Evolutionary conservation across 2,113 vertebrate genomes (phyloP).

Genomic region (Capricornis sumatraensis): DNA sequence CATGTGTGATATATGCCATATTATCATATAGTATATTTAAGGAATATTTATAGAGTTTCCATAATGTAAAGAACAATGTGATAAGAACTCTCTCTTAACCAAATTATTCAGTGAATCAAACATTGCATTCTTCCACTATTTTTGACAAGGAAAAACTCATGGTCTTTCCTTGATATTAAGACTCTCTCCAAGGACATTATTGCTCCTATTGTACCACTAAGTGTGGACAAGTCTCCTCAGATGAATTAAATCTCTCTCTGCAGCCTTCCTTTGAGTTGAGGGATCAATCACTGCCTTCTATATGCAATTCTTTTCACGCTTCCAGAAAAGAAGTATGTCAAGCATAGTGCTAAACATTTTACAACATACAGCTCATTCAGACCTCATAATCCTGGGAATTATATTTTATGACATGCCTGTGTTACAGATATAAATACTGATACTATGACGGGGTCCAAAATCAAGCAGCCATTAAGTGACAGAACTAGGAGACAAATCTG

Average conservation of each 20-base stretch:
- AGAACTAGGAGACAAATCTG: neutral
- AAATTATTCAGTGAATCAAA: neutral
- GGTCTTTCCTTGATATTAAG: neutral
- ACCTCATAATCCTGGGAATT: neutral
- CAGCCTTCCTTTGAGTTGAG: neutral
- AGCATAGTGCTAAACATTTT: neutral
- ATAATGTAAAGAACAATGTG: neutral
- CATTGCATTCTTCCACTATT: neutral
- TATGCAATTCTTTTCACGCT: neutral
- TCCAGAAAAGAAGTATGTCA: neutral
- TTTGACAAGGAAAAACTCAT: neutral
- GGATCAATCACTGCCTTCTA: neutral
- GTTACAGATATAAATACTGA: neutral
- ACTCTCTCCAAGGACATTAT: neutral
- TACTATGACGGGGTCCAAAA: neutral
- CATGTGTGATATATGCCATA: neutral
- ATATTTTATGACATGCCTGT: neutral
- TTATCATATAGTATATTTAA: neutral
- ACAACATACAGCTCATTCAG: neutral
- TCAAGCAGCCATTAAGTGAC: neutral
- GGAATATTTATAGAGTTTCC: neutral
- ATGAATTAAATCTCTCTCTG: neutral
- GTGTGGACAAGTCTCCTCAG: neutral
- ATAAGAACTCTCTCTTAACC: neutral
- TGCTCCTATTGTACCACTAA: neutral